Evolutionary conservation across 2,113 vertebrate genomes (phyloP), one percentile per base, ranked within the genome.

Genomic region (Myotis brandtii): DNA sequence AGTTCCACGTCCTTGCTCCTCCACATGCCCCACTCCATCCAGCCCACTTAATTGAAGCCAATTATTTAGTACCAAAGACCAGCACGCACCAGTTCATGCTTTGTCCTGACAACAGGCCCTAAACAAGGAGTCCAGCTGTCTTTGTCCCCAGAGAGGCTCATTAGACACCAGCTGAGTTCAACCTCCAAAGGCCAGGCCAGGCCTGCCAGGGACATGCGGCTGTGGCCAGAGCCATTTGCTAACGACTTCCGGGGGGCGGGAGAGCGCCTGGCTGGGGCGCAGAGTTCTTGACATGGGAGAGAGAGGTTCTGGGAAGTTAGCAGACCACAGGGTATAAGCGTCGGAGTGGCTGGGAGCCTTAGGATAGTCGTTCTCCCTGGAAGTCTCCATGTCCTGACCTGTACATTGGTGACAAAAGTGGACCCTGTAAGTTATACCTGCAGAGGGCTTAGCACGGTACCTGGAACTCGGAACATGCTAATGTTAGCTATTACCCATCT

Each of bases 11-110:
- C 81, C 80, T 77, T 34, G 2, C 18, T 54, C 66, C 77, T 88
- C 91, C 48, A 34, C 88, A 66, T n/a, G 43, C 56, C 83, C 91
- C 48, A 9, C 85, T 50, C 84, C 81, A 70, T 32, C 81, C 96
- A 56, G 54, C 95, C 95, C 94, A 96, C 92, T 97, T 98, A 97
- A 97, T 96, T 92, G 97, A 95, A 92, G 96, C 92, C 96, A 96
- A 97, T 97, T 97, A 96, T 96, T 96, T 95, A 27, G 64, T 20
- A 95, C 91, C 95, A 96, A 95, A 86, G 94, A 87, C 90, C 90
- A 87, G 93, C 87, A 48, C 5, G 62, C 66, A 79, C 70, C 54
- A 83, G 43, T 92, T 94, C 77, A 7, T 56, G 81, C 94, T 95
- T 97, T 97, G 96, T 98, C 87, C 75, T 89, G 30, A 59, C 72